Evolutionary conservation across 2,888 invertebrate genomes (phyloP), one percentile per base, ranked within the genome.

Genomic region (Scaptomyza cyrtandrae): DNA sequence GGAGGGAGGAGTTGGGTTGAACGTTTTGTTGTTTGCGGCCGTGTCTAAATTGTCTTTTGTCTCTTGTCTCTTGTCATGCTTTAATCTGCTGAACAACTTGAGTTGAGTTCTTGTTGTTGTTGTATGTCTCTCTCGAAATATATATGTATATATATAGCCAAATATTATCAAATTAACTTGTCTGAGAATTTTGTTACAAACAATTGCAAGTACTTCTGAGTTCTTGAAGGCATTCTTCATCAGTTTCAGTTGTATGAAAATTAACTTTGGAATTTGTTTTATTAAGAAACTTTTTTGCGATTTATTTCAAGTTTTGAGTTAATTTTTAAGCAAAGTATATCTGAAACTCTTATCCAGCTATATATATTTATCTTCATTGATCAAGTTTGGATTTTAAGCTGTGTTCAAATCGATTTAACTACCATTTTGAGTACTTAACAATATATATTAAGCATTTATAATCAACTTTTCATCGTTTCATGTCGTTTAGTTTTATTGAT

Each of bases 1-100:
- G n/a, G 2, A 2, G 14, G 14, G n/a, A n/a, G 27, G 45, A 3
- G 46, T 6, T 7, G 45, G 27, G 9, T 27, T 31, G 6, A 41
- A 41, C 6, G 50, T 50, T 24, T 50, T 35, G 44, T 50, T 43
- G 44, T 48, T 57, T 57, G 74, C 16, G 74, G 72, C 65, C 50
- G 35, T 57, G 50, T 59, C 43, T 35, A 62, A 67, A 68, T 68
- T 68, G 24, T 62, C 43, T 56, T 59, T 67, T 75, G 39, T 14
- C 39, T 39, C 14, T 33, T 35, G 50, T 50, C 50, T 63, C 57
- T 45, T 53, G 55, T 57, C 31, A 31, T 74, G 75, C 74, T 74
- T 74, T 78, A 54, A 74, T 74, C 55, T 54, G 43, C 39, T 46
- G 54, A 65, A 50, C 78, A 60, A 58, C 64, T 72, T 71, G 77